Evolutionary conservation across 2,113 vertebrate genomes (phyloP).

Genomic region (Aptenodytes forsteri): DNA sequence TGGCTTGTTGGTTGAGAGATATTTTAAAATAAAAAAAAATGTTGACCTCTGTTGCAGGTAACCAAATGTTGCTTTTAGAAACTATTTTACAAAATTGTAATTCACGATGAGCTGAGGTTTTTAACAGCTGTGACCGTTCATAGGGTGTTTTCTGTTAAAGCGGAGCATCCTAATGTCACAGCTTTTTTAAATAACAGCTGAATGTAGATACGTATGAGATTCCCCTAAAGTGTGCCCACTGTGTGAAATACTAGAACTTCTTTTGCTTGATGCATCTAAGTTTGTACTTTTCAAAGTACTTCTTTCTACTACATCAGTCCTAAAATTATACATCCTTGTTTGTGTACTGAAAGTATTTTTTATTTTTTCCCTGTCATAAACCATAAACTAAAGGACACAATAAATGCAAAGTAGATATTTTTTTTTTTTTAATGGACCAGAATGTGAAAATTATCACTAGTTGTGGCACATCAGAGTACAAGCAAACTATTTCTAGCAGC

Average conservation of each 20-base stretch:
- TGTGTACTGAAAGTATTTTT: background rate
- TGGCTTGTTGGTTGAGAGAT: background rate
- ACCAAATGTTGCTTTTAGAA: background rate
- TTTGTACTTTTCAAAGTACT: background rate
- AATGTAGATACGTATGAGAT: rapidly evolving
- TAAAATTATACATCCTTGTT: background rate
- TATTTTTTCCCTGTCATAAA: background rate
- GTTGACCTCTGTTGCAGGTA: background rate
- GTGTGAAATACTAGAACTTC: background rate
- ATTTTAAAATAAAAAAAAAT: background rate
- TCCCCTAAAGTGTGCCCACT: rapidly evolving
- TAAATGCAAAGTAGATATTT: background rate
- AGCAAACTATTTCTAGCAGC: background rate
- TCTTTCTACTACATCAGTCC: rapidly evolving
- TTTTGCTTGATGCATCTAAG: background rate
- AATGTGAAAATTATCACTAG: background rate
- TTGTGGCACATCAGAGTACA: background rate
- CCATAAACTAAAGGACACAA: background rate
- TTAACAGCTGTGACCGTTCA: background rate
- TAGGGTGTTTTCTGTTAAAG: background rate
- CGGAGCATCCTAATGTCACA: background rate
- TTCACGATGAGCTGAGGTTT: background rate
- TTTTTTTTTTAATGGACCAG: background rate
- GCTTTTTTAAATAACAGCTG: background rate
- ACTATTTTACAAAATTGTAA: background rate